Evolutionary conservation across 2,797 vertebrate species (phyloP), one percentile per base, ranked within the genome.

Genomic region (Masticophis lateralis): DNA sequence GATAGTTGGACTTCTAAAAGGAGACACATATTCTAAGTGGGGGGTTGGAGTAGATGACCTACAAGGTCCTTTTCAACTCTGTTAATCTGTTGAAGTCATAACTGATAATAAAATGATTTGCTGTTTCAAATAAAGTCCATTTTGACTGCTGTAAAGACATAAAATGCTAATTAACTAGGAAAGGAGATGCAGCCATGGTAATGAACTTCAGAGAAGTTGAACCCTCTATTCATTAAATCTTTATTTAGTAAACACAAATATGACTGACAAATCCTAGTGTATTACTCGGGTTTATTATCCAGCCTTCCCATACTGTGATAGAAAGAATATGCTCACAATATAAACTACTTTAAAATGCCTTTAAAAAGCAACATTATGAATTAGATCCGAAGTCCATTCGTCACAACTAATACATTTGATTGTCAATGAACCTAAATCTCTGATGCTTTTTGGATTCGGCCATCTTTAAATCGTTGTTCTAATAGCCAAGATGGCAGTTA

Each of bases 81-180:
- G 27, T 63, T 63, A 63, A 63, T 63, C 61, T 63, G 27, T 63
- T 63, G 27, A 63, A 63, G 27, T 87, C 69, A 61, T 88, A 92
- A 79, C 3, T 91, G 59, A 37, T 5, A 63, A 2, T 28, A 53
- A 94, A 88, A 91, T n/a, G 88, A 55, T 51, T 63, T 92, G 8
- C 11, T 92, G 32, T 83, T 61, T 51, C 51, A 83, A 79, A 63
- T 57, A 90, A 95, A 88, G 28, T 11, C 88, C 63, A 93, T 93
- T 95, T 92, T 66, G 25, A 28, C 11, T 94, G 89, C 94, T 92
- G 93, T 83, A 9, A 91, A 59, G 93, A 88, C 32, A 61, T 47
- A 25, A 86, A 96, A 91, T 57, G 69, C 22, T 86, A 90, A 27
- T 0, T 14, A 86, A 12, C 69, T 91, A 87, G 63, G 86, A 74